phyloP scores from a whole-genome alignment of 2,113 vertebrate genomes.

The Pica pica region DNA sequence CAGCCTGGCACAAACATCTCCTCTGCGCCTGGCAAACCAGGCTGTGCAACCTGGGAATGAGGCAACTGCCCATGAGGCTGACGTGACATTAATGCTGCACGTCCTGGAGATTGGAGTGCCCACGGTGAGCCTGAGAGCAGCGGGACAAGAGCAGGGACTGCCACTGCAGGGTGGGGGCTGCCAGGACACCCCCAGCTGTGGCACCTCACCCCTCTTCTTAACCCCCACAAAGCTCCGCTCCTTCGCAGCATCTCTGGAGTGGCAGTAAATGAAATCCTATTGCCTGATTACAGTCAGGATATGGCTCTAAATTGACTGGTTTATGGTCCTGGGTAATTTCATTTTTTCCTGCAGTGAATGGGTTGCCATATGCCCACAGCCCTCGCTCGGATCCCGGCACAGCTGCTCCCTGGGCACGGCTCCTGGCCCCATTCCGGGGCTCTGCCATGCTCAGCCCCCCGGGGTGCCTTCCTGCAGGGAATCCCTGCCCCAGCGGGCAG shows the following conservation, averaged over 20 bases:
- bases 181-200: background rate
- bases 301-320: constrained; percentile 30
- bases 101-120: background rate
- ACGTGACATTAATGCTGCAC: background rate
- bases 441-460: fast-evolving
- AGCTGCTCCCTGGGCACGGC: background rate
- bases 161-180: background rate
- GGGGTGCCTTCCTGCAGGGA: background rate
- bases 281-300: constrained; percentile 21
- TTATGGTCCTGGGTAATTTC: constrained; percentile 44
- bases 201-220: background rate
- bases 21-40: background rate
- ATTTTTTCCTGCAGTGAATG: background rate
- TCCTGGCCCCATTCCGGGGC: fast-evolving
- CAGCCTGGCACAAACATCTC: background rate
- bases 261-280: background rate
- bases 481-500: fast-evolving
- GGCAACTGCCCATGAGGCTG: background rate
- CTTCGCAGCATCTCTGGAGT: background rate
- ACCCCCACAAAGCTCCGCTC: fast-evolving
- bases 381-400: background rate
- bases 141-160: background rate
- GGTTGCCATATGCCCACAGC: constrained; percentile 26
- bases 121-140: background rate
- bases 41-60: background rate